phyloP scores from a whole-genome alignment of 1,140 invertebrate species.

The Nephila pilipes region DNA sequence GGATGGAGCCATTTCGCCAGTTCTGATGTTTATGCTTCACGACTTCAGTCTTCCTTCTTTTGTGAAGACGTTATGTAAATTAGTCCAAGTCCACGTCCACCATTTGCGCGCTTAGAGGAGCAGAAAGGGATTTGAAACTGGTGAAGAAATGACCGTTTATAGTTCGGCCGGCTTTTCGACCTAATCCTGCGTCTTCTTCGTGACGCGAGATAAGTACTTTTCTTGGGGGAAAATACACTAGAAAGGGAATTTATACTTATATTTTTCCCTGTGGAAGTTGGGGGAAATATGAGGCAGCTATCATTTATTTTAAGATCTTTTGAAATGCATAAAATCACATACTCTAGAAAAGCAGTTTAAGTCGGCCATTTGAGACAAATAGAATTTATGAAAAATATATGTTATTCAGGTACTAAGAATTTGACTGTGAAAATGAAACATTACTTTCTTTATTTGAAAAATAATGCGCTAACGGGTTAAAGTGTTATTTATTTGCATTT shows the following conservation, averaged over 20 bases:
- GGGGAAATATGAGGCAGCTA: not conserved
- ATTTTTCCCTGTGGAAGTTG: not conserved
- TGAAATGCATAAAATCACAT: not conserved
- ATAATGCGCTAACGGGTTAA: no score
- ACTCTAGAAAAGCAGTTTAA: not conserved
- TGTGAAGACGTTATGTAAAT: constrained; percentile 48
- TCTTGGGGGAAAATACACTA: not conserved
- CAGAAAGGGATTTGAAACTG: constrained; percentile 10
- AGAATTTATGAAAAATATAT: not conserved
- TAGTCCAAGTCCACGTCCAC: constrained; percentile 16
- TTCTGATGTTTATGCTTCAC: constrained; percentile 22
- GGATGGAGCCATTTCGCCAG: constrained; percentile 13
- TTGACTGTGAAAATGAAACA: no score
- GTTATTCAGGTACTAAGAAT: no score
- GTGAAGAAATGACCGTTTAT: constrained; percentile 31
- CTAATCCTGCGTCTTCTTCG: not conserved
- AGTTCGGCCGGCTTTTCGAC: not conserved
- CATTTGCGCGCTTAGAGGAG: not conserved
- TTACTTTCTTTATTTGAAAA: no score
- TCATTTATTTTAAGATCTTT: not conserved
- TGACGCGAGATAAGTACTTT: not conserved
- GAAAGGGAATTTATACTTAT: not conserved
- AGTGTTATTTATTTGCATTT: no score
- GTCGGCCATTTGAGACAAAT: not conserved
- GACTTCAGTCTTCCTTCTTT: not conserved